Evolutionary conservation across 2,113 vertebrate species (phyloP).

Genomic region (Cinclus mexicanus): DNA sequence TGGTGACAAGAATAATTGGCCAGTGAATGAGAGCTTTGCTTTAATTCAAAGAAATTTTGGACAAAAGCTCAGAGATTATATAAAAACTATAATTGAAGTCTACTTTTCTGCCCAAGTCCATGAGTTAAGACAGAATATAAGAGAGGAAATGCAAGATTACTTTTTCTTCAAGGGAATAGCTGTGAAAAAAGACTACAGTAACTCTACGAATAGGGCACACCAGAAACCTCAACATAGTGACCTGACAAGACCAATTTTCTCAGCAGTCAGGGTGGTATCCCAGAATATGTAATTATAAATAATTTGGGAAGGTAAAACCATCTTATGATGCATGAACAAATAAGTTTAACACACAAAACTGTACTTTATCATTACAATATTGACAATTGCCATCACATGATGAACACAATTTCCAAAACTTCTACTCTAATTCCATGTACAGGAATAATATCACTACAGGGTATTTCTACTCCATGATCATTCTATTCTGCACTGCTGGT

Average conservation of each 20-base stretch:
- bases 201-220: background rate
- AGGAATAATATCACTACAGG: background rate
- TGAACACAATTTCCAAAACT: background rate
- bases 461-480: background rate
- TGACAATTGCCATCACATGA: background rate
- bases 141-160: rapidly evolving
- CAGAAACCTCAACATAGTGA: background rate
- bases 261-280: background rate
- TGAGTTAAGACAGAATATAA: background rate
- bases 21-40: background rate
- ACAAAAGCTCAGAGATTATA: background rate
- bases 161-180: background rate
- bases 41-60: background rate
- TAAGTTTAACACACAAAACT: background rate
- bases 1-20: background rate
- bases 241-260: background rate
- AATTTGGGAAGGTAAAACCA: background rate
- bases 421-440: background rate
- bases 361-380: background rate
- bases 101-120: background rate
- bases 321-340: background rate
- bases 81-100: background rate
- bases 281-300: background rate
- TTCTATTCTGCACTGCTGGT: background rate
- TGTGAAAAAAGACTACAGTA: background rate